A percentile compares a stretch with the other conserved stretches of the same genome.
These are phyloP conservation scores for Drosophila cognata DNA, from an alignment of 2,888 invertebrate species.

Conservation along the genomic window DNA sequence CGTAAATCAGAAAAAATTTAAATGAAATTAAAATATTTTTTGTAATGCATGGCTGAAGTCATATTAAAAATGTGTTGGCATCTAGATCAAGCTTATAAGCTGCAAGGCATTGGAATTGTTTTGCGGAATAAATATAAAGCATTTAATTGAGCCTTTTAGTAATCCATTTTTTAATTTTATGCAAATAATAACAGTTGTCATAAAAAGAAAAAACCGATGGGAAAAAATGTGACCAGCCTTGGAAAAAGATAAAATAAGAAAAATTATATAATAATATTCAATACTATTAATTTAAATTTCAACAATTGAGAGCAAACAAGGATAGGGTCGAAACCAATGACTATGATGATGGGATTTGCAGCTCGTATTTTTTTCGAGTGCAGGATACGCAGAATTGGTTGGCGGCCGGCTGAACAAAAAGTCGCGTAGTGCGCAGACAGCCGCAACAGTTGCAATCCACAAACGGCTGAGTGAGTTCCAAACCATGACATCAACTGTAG, in stretches of 20 bases:
- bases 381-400: conserved; percentile 30
- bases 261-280: background rate
- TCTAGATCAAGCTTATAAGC: background rate
- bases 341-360: background rate
- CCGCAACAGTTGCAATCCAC: conserved; percentile 77
- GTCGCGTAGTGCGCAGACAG: conserved; percentile 41
- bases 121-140: background rate
- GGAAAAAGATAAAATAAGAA: background rate
- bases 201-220: background rate
- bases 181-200: background rate
- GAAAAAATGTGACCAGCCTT: background rate
- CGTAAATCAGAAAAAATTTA: background rate
- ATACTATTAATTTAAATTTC: background rate
- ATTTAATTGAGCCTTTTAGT: background rate
- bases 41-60: background rate
- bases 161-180: background rate
- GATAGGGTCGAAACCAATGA: background rate
- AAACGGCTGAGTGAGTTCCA: conserved; percentile 58
- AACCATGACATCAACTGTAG: conserved; percentile 42
- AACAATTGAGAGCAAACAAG: background rate
- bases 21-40: background rate
- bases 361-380: background rate
- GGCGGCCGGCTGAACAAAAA: conserved; percentile 54
- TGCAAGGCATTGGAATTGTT: background rate
- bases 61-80: background rate